phyloP scores from a whole-genome alignment of 1,140 invertebrate species.

The Dendrolimus punctatus region DNA sequence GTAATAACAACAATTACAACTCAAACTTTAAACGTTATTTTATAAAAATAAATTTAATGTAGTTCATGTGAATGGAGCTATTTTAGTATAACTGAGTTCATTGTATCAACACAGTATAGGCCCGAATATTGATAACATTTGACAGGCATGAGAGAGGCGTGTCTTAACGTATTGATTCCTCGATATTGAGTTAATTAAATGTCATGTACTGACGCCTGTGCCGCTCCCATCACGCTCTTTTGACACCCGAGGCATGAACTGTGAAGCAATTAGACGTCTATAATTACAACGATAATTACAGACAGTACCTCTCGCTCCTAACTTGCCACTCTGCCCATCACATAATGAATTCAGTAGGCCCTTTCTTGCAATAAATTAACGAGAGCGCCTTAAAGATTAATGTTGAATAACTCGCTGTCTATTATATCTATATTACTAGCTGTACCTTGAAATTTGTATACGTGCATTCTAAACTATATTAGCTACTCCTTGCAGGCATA shows the following conservation, averaged over 20 bases:
- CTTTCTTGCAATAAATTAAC: conserved; percentile 48
- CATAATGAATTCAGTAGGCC: conserved; percentile 46
- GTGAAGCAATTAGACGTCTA: conserved; percentile 59
- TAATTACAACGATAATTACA: conserved; percentile 67
- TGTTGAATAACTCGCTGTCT: too few species aligned
- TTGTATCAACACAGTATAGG: too few species aligned
- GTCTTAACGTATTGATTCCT: conserved; percentile 15
- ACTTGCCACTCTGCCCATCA: conserved; percentile 42
- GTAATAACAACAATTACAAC: too few species aligned
- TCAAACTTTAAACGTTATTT: too few species aligned
- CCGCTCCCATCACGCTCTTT: conserved; percentile 38
- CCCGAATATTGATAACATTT: too few species aligned
- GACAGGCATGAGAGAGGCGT: conserved; percentile 4
- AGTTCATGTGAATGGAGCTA: too few species aligned
- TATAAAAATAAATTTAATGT: too few species aligned
- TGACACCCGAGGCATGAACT: conserved; percentile 59
- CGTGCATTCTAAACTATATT: too few species aligned
- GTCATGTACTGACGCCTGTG: conserved; percentile 25
- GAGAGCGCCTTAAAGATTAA: conserved; percentile 15
- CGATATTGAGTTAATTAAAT: conserved; percentile 29
- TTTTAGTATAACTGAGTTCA: too few species aligned
- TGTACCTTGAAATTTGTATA: too few species aligned
- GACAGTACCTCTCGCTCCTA: conserved; percentile 49
- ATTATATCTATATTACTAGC: too few species aligned
- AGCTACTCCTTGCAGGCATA: too few species aligned